phyloP scores from a whole-genome alignment of 2,888 invertebrate genomes.

The Rotaria magnacalcarata region DNA sequence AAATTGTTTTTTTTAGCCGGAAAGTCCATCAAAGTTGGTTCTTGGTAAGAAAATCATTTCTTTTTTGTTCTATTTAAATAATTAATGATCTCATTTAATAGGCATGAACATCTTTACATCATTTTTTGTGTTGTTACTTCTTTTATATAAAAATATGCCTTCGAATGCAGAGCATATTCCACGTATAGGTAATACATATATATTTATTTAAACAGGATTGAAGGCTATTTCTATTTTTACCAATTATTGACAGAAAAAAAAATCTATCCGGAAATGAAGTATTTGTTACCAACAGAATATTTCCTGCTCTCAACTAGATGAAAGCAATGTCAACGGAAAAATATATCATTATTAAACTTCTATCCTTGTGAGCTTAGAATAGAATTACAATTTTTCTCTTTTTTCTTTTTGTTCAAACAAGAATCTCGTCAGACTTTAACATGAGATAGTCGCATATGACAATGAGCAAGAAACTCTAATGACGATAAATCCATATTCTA shows the following conservation, averaged over 20 bases:
- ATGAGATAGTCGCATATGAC: too few species aligned
- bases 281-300: background rate
- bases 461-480: too few species aligned
- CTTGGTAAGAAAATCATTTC: conserved; percentile 51
- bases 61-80: background rate
- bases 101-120: conserved; percentile 60
- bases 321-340: background rate
- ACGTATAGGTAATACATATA: conserved; percentile 51
- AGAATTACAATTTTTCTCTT: too few species aligned
- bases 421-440: too few species aligned
- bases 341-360: background rate
- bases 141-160: conserved; percentile 58
- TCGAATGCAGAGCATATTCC: conserved; percentile 55
- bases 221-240: too few species aligned
- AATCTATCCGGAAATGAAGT: background rate
- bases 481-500: too few species aligned
- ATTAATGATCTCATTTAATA: conserved; percentile 47
- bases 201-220: too few species aligned
- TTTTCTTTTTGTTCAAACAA: too few species aligned
- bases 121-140: conserved; percentile 57
- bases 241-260: too few species aligned
- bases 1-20: conserved; percentile 50
- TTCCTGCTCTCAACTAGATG: background rate
- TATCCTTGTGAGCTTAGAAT: too few species aligned
- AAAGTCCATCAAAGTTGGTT: conserved; percentile 59